Base-by-base conservation (phyloP, 1,140 invertebrate species). In the Wasmannia auropunctata region DNA sequence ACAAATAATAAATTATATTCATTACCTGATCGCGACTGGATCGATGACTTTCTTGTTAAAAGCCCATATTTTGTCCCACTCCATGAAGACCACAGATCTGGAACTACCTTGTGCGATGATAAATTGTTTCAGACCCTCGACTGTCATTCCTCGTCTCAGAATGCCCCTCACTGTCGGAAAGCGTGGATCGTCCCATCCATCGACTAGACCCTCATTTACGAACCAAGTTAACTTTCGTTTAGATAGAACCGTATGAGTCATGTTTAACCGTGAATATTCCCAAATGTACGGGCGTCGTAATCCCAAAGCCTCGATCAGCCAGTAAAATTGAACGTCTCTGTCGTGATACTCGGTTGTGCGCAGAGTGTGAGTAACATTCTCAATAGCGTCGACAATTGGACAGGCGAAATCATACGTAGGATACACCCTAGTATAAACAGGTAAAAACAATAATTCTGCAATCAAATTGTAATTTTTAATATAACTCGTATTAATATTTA, bases 1-100 rank as follows among this genome's bases (percentile, higher is more conserved):
- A n/a, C n/a, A 22, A 49, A 86, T 51, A 77, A 10, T 56, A 69
- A 51, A 84, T 40, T 11, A 34, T 11, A 11, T n/a, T 76, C 54
- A 40, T 28, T 90, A 95, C 93, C 94, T 93, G 19, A 91, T 69
- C 0, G 93, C 94, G 43, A 94, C 40, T 2, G 95, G 94, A 88
- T 95, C 94, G 25, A 95, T 94, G 14, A 98, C 97, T 96, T 99
- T 99, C 94, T 99, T 99, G 94, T 99, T 99, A 91, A 99, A 98
- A 11, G 99, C 97, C 99, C 99, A 99, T 87, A 99, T 99, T 95
- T 99, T 99, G 94, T 99, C 99, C 99, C 99, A 99, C 93, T 99
- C 99, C 99, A 99, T 99, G 92, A 99, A 98, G 2, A 99, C 99
- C 4, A 99, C 98, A 11, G 99, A 98, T 88, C 98, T 96, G 31